These are phyloP conservation scores for Akabosia matsudoensis DNA, from an alignment of 1,140 invertebrate species.

Conservation along the genomic window DNA sequence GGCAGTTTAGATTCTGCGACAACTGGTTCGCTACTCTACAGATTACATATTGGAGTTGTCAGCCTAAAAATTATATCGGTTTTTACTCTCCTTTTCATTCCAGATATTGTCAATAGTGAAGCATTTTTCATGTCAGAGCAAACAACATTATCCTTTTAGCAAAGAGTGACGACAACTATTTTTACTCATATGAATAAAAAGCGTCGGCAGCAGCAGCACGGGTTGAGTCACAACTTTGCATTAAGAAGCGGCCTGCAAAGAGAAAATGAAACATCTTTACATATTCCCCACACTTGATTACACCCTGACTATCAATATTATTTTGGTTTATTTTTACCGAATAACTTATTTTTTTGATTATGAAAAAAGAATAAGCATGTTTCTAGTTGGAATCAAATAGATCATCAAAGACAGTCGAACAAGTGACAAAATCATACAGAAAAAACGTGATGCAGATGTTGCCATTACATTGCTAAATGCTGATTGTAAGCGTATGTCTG, in stretches of 20 bases:
- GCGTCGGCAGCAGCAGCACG: too few species aligned
- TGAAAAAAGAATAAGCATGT: not conserved
- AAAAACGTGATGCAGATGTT: not conserved
- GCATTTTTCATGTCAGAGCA: constrained; percentile 18
- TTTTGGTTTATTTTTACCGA: too few species aligned
- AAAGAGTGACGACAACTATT: not conserved
- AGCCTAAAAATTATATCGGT: constrained; percentile 12
- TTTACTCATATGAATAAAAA: not conserved
- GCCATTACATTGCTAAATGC: not conserved
- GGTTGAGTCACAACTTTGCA: too few species aligned
- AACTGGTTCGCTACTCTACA: too few species aligned
- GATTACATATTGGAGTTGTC: constrained; percentile 16
- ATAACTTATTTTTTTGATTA: too few species aligned
- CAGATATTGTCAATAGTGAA: constrained; percentile 21
- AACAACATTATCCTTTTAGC: constrained; percentile 25
- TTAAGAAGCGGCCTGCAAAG: too few species aligned
- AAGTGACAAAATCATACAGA: not conserved
- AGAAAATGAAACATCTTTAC: too few species aligned
- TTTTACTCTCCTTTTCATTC: not conserved
- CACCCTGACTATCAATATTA: too few species aligned
- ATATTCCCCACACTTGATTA: too few species aligned
- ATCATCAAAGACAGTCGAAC: not conserved
- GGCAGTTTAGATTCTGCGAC: too few species aligned
- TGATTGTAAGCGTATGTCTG: not conserved
- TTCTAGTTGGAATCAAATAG: too few species aligned